These are phyloP conservation scores for Drosophila burlai DNA, from an alignment of 1,140 invertebrate genomes.

Conservation along the genomic window DNA sequence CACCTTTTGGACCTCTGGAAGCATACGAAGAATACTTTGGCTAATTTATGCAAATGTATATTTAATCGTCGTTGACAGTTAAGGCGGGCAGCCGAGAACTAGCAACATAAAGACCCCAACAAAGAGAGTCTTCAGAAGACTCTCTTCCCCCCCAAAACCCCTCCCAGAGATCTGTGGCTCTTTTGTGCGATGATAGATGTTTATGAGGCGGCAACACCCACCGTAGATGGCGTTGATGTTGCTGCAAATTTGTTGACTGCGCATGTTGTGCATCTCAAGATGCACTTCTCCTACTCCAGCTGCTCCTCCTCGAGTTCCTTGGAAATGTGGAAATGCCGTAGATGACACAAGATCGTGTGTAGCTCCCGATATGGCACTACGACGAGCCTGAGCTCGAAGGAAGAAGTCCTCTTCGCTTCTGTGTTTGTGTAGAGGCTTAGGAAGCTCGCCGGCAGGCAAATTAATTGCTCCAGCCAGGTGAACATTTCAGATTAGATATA, in stretches of 20 bases:
- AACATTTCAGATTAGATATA: conserved; percentile 32
- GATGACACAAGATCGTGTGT: conserved; percentile 51
- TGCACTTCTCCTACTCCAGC: conserved; percentile 5
- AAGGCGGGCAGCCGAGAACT: conserved; percentile 61
- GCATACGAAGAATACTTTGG: conserved; percentile 49
- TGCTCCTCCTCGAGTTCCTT: conserved; percentile 23
- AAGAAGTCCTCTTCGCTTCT: conserved; percentile 20
- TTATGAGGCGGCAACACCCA: conserved; percentile 79
- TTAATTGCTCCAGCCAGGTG: conserved; percentile 38
- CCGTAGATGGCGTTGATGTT: conserved; percentile 76
- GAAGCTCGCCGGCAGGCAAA: conserved; percentile 35
- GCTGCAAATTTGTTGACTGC: conserved; percentile 78
- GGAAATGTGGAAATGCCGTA: conserved; percentile 52
- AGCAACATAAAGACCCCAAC: conserved; percentile 21
- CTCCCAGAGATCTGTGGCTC: conserved; percentile 12
- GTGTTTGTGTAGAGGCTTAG: conserved; percentile 2
- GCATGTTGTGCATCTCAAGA: conserved; percentile 76
- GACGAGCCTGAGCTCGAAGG: conserved; percentile 10
- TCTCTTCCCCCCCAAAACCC: neutral
- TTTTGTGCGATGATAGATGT: conserved; percentile 79
- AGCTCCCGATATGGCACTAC: conserved; percentile 42
- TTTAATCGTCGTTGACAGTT: conserved; percentile 84
- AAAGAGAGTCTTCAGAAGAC: conserved; percentile 13
- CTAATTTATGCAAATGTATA: conserved; percentile 84
- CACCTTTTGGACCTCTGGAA: conserved; percentile 53